These are phyloP conservation scores for Nudaria mundana DNA, from an alignment of 2,888 invertebrate genomes.

Conservation along the genomic window DNA sequence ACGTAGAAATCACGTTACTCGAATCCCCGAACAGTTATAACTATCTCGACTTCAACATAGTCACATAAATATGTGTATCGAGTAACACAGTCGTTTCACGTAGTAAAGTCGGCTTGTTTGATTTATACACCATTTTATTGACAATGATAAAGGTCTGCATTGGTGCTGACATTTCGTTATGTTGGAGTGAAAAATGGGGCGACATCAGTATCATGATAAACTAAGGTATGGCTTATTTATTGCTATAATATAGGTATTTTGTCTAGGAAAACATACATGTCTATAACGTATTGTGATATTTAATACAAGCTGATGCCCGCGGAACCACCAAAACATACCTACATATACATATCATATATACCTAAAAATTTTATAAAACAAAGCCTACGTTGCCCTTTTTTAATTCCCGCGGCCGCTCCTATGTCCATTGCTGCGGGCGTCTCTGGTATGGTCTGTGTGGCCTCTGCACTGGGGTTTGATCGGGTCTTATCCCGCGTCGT, in stretches of 20 bases:
- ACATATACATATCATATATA: too few species aligned
- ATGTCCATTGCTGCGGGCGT: too few species aligned
- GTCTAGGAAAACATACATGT: background rate
- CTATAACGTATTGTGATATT: too few species aligned
- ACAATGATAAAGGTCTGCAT: slow-evolving; percentile 71
- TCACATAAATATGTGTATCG: slow-evolving; percentile 7
- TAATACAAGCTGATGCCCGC: too few species aligned
- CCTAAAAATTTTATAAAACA: too few species aligned
- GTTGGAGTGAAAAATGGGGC: slow-evolving; percentile 61
- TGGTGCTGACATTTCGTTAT: slow-evolving; percentile 69
- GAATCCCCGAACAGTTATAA: background rate
- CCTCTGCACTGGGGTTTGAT: too few species aligned
- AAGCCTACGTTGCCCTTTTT: too few species aligned
- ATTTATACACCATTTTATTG: slow-evolving; percentile 64
- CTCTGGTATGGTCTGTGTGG: too few species aligned
- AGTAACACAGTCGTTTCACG: slow-evolving; percentile 25
- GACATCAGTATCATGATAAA: slow-evolving; percentile 36
- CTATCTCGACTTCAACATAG: background rate
- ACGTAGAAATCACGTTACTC: background rate
- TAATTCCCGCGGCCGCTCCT: too few species aligned
- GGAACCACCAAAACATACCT: too few species aligned
- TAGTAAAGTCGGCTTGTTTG: slow-evolving; percentile 43
- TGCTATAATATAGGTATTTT: slow-evolving; percentile 30
- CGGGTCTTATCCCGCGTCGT: too few species aligned
- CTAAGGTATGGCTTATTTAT: slow-evolving; percentile 47